Conservation (phyloP, 1,140 invertebrate species). For the Drosophila tani region DNA sequence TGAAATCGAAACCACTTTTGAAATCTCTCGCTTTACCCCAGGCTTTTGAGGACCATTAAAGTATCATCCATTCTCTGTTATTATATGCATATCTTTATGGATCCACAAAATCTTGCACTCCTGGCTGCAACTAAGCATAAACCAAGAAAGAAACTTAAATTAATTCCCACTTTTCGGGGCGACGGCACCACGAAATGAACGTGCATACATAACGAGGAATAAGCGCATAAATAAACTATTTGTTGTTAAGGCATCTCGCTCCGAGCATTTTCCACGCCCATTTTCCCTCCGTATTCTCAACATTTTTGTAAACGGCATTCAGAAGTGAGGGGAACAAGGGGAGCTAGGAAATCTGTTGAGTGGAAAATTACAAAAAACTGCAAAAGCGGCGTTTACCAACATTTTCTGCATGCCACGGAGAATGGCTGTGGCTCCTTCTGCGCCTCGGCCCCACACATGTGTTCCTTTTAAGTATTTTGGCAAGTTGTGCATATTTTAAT, state of each 20-base stretch:
- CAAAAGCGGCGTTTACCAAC: conserved; percentile 67
- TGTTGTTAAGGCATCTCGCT: conserved; percentile 52
- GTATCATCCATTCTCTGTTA: background rate
- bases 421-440: conserved; percentile 24
- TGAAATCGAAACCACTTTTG: conserved; percentile 10
- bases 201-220: conserved; percentile 43
- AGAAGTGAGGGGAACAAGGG: conserved; percentile 14
- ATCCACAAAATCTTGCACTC: conserved; percentile 22
- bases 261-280: conserved; percentile 28
- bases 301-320: conserved; percentile 35
- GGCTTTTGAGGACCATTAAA: conserved; percentile 7
- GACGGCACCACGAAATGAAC: conserved; percentile 14
- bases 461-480: conserved; percentile 70
- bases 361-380: conserved; percentile 81
- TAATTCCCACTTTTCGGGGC: conserved; percentile 17
- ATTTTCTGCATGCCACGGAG: conserved; percentile 50
- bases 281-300: conserved; percentile 8
- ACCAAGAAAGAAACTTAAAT: conserved; percentile 38
- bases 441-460: conserved; percentile 28
- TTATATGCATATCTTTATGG: conserved; percentile 1
- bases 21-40: background rate
- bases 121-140: conserved; percentile 32
- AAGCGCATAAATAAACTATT: conserved; percentile 75
- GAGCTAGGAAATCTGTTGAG: conserved; percentile 63
- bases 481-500: conserved; percentile 82